phyloP scores from a whole-genome alignment of 1,140 invertebrate genomes.

The Drosophila nigromelanica region DNA sequence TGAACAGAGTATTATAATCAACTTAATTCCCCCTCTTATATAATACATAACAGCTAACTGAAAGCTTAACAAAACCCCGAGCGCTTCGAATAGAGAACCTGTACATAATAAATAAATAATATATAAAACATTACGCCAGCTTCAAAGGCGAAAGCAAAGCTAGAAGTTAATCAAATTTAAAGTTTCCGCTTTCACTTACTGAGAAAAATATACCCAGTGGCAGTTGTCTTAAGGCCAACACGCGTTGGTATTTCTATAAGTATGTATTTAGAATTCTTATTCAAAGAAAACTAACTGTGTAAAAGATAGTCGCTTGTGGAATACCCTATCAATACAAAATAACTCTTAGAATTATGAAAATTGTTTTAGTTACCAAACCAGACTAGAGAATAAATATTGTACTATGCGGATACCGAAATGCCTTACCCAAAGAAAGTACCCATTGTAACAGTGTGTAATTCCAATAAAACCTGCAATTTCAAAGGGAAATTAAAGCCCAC shows the following conservation, averaged over 20 bases:
- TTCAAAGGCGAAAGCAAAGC: constrained; percentile 18
- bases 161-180: constrained; percentile 26
- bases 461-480: neutral
- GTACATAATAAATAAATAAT: constrained; percentile 7
- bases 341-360: too few relatives aligned
- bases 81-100: too few relatives aligned
- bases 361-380: too few relatives aligned
- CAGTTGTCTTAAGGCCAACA: constrained; percentile 3
- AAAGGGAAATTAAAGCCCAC: constrained; percentile 15
- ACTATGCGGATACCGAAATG: too few relatives aligned
- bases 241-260: neutral
- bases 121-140: neutral
- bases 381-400: too few relatives aligned
- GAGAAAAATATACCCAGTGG: constrained; percentile 2
- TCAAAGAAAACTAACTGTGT: neutral
- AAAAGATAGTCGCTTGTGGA: neutral
- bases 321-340: neutral
- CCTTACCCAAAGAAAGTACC: too few relatives aligned
- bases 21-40: too few relatives aligned
- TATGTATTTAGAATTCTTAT: neutral
- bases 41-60: too few relatives aligned
- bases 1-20: too few relatives aligned
- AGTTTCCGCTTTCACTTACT: constrained; percentile 19
- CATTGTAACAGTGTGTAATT: neutral
- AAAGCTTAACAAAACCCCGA: too few relatives aligned